phyloP scores from a whole-genome alignment of 2,888 invertebrate species.

The Andricus curvator region DNA sequence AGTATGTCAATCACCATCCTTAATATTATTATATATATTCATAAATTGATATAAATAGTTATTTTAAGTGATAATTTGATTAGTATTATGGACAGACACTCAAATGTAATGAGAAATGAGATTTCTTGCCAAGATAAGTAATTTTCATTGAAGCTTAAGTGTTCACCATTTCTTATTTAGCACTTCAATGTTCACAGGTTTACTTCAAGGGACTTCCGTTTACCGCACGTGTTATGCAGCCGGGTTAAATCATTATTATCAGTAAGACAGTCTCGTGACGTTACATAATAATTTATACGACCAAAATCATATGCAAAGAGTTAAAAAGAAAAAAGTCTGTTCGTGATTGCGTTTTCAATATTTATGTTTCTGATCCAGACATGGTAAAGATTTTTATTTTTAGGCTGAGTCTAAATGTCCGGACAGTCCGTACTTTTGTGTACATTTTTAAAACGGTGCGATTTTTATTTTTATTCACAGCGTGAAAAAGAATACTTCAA shows the following conservation, averaged over 20 bases:
- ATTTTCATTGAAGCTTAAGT: conserved; percentile 20
- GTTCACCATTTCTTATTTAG: conserved; percentile 18
- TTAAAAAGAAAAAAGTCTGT: neutral
- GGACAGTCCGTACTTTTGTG: too few relatives aligned
- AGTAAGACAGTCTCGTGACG: neutral
- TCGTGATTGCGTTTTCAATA: neutral
- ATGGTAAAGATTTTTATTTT: neutral
- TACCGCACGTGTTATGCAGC: conserved; percentile 26
- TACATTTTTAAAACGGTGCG: too few relatives aligned
- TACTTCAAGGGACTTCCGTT: conserved; percentile 30
- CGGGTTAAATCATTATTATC: conserved; percentile 25
- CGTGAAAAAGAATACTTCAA: too few relatives aligned
- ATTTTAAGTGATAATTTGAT: neutral
- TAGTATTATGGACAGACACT: conserved; percentile 6
- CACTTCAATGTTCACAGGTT: conserved; percentile 20
- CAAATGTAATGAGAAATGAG: conserved; percentile 11
- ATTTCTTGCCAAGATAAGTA: conserved; percentile 24
- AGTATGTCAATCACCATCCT: too few relatives aligned
- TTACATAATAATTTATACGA: conserved; percentile 8
- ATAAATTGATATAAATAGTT: too few relatives aligned
- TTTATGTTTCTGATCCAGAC: neutral
- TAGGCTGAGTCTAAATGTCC: too few relatives aligned
- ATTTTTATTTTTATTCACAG: neutral
- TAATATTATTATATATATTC: too few relatives aligned
- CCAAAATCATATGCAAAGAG: conserved; percentile 13